These are phyloP conservation scores for Chrysina gloriosa DNA, from an alignment of 2,888 invertebrate genomes.

Conservation along the genomic window DNA sequence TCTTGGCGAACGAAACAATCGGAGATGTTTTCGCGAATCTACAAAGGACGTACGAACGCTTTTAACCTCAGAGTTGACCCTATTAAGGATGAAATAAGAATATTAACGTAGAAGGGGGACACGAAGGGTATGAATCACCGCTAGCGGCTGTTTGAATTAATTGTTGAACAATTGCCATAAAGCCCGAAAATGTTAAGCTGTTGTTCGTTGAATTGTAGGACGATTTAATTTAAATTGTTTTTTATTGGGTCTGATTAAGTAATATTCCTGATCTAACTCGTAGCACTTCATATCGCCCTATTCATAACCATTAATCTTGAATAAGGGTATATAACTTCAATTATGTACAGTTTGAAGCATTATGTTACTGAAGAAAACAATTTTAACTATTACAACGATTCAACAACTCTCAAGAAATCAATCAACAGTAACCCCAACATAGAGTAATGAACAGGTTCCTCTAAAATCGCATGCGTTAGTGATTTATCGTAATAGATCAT, in stretches of 20 bases:
- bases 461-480: too few species aligned
- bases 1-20: slow-evolving; percentile 11
- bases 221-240: slow-evolving; percentile 22
- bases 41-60: neutral
- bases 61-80: neutral
- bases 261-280: slow-evolving; percentile 5
- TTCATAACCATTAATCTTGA: too few species aligned
- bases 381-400: too few species aligned
- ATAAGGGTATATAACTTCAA: too few species aligned
- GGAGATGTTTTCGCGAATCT: slow-evolving; percentile 20
- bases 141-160: slow-evolving; percentile 8
- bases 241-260: slow-evolving; percentile 20
- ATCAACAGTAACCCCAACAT: too few species aligned
- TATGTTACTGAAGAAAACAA: too few species aligned
- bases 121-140: slow-evolving; percentile 12
- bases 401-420: too few species aligned
- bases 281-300: too few species aligned
- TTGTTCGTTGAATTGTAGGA: neutral
- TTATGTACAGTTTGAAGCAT: too few species aligned
- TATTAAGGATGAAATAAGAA: neutral
- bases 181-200: neutral
- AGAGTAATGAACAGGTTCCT: too few species aligned
- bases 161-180: slow-evolving; percentile 14
- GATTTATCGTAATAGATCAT: too few species aligned
- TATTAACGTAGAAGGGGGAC: neutral